A percentile compares a stretch with the other conserved stretches of the same genome.
Conservation (phyloP, 2,888 invertebrate species). For the Parochlus steinenii region DNA sequence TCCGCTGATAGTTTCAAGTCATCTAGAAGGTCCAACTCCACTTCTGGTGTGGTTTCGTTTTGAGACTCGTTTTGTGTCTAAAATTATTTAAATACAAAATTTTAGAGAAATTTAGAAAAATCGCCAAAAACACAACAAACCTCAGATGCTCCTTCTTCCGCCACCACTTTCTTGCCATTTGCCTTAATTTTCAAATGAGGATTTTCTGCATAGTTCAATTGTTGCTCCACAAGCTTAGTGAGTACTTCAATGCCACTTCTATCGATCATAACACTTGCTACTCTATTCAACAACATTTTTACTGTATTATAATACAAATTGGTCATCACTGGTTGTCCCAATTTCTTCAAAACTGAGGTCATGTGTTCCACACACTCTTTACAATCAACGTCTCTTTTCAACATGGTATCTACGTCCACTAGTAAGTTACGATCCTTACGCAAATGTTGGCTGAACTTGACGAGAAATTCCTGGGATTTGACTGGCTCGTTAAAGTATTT, state of each 20-base stretch:
- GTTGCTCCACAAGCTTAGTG: slow-evolving; percentile 26
- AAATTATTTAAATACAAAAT: too few relatives aligned
- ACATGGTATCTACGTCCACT: slow-evolving; percentile 71
- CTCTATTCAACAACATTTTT: slow-evolving; percentile 84
- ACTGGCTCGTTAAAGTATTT: slow-evolving; percentile 57
- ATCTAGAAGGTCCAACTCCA: too few relatives aligned
- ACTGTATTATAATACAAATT: slow-evolving; percentile 91
- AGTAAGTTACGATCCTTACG: slow-evolving; percentile 51
- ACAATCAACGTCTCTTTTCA: slow-evolving; percentile 80
- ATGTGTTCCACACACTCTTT: slow-evolving; percentile 88
- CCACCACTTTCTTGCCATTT: slow-evolving; percentile 34
- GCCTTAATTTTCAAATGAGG: slow-evolving; percentile 39
- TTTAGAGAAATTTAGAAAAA: too few relatives aligned
- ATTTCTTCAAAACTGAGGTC: slow-evolving; percentile 65
- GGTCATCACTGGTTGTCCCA: slow-evolving; percentile 88
- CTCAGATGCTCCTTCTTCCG: neutral
- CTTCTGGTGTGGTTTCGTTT: too few relatives aligned
- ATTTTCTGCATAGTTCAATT: slow-evolving; percentile 6
- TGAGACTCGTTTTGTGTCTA: too few relatives aligned
- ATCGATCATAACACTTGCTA: slow-evolving; percentile 94
- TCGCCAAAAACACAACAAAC: neutral
- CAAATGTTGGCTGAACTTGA: slow-evolving; percentile 66
- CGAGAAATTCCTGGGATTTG: slow-evolving; percentile 76
- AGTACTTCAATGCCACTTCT: slow-evolving; percentile 66
- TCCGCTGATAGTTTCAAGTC: slow-evolving; percentile 41